Base-by-base conservation (phyloP, 2,888 invertebrate genomes). In the Yponomeuta plumbellus region DNA sequence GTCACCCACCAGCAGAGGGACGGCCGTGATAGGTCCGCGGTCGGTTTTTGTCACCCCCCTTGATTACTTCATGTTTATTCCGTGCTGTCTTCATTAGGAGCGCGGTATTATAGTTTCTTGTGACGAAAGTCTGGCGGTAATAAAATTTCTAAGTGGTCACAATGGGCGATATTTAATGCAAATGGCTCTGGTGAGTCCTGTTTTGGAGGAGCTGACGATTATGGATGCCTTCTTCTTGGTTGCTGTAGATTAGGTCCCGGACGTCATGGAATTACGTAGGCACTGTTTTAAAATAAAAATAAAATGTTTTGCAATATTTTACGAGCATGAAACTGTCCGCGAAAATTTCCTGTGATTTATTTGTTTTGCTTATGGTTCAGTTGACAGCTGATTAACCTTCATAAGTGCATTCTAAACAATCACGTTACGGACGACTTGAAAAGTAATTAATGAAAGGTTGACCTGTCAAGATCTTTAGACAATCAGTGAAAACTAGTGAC, bases 1-100 rank as follows among this genome's bases (percentile, higher is more conserved):
- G 89, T 87, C 89, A 88, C 89, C 84, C 83, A 80, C 77, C 78
- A 75, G 74, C 34, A 73, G 73, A 69, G 71, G 72, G 71, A 57
- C 68, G 75, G 17, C 71, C 72, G 75, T 77, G 80, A 80, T 81
- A 81, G 80, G 78, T 65, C 67, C 67, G 58, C 61, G 56, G 63
- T 71, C 68, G 65, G 71, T 85, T 86, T 86, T 86, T 86, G 79
- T 71, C 66, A 58, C 6, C 20, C 26, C 34, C 63, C 69, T 72
- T 80, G 80, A 83, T 85, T 83, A 81, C 73, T 66, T 84, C 80
- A 83, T 84, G 81, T 85, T 80, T 85, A 85, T 84, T 81, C 83
- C 72, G 75, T 75, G 75, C 80, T 79, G 80, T 87, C 88, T 88
- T 88, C 86, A 88, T 88, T 87, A 88, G 80, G 68, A 13, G 70